Percentiles rank a stretch among this genome's conserved stretches.
Evolutionary conservation across 1,140 invertebrate genomes (phyloP).

Genomic region (Eupeodes corollae): DNA sequence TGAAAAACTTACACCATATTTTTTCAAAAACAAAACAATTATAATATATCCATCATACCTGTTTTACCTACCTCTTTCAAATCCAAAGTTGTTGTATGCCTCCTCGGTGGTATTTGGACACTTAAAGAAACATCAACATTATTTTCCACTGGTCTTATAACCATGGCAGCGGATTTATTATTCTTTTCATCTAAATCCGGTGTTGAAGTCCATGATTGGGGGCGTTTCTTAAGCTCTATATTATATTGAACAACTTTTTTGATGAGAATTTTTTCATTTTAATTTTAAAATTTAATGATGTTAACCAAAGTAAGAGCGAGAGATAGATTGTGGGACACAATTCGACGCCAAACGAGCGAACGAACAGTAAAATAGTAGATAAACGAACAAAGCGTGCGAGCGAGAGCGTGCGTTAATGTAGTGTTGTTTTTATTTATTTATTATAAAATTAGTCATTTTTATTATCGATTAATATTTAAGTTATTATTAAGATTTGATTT

Average conservation of each 20-base stretch:
- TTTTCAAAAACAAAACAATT: no score
- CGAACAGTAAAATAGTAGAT: neutral
- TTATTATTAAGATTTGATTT: no score
- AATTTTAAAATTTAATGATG: neutral
- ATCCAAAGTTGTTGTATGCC: conserved; percentile 43
- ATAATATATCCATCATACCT: no score
- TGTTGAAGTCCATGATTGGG: conserved; percentile 58
- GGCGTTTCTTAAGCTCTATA: conserved; percentile 34
- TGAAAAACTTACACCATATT: no score
- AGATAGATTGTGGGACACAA: neutral
- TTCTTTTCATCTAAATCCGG: conserved; percentile 48
- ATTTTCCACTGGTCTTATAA: conserved; percentile 10
- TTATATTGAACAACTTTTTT: conserved; percentile 48
- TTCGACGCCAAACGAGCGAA: no score
- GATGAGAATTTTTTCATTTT: neutral
- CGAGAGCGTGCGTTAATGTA: conserved; percentile 1
- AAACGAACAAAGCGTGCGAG: neutral
- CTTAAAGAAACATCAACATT: conserved; percentile 48
- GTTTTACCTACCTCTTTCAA: conserved; percentile 38
- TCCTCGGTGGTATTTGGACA: conserved; percentile 49
- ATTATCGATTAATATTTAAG: no score
- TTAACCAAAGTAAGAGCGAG: neutral
- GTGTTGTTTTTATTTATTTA: no score
- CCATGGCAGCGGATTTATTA: neutral
- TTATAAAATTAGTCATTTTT: no score